A percentile compares a stretch with the other conserved stretches of the same genome.
These are phyloP conservation scores for Aphelinus certus DNA, from an alignment of 1,140 invertebrate species.

Conservation along the genomic window DNA sequence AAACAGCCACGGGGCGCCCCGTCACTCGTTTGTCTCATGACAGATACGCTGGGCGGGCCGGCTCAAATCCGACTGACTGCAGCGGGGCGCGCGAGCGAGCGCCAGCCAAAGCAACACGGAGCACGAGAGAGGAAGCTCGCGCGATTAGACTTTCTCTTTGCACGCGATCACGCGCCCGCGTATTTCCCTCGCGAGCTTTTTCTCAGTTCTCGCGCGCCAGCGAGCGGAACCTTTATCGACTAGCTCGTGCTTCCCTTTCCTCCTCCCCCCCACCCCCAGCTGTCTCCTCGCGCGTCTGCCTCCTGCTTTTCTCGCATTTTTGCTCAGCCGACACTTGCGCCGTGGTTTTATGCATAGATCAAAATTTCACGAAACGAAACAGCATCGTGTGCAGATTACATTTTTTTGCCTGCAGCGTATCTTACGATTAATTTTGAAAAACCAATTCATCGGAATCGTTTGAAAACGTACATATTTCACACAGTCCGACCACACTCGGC, in stretches of 20 bases:
- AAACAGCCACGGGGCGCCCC: not conserved
- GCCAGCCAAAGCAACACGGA: not conserved
- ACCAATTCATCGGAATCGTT: too few species aligned
- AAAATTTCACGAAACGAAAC: too few species aligned
- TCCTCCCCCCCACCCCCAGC: too few species aligned
- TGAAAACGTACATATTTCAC: too few species aligned
- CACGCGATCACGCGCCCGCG: not conserved
- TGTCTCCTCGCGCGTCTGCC: too few species aligned
- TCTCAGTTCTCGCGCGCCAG: not conserved
- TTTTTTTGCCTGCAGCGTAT: too few species aligned
- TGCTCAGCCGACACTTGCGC: not conserved
- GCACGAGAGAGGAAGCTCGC: not conserved
- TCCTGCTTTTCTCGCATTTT: not conserved
- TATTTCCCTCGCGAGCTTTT: not conserved
- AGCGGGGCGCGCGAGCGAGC: not conserved
- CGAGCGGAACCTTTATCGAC: not conserved
- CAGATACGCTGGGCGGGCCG: not conserved
- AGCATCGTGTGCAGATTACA: too few species aligned
- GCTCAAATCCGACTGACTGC: too few species aligned
- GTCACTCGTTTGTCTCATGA: constrained; percentile 19
- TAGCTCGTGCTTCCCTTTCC: not conserved
- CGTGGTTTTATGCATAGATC: too few species aligned
- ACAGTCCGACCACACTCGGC: too few species aligned
- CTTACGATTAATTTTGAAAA: too few species aligned
- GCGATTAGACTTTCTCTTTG: constrained; percentile 19